Evolutionary conservation across 2,113 vertebrate species (phyloP).

Genomic region (Macrotus californicus): DNA sequence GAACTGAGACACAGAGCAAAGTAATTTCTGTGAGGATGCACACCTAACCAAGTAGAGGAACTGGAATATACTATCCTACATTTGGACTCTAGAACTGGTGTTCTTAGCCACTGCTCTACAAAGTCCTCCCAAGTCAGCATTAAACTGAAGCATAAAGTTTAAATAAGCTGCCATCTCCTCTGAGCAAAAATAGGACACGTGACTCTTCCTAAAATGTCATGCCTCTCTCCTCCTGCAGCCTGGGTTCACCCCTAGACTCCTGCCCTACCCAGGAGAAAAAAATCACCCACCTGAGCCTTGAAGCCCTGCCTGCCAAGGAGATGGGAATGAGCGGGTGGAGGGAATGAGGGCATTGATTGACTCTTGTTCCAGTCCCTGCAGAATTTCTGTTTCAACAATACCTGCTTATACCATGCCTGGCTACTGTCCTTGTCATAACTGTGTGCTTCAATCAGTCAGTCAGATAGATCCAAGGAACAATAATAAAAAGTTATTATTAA

Average conservation of each 20-base stretch:
- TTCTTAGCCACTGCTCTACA: neutral
- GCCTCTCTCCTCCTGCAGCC: neutral
- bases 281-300: neutral
- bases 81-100: neutral
- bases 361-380: neutral
- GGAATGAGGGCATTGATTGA: neutral
- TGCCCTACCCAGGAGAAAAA: neutral
- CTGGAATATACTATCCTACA: too few relatives aligned
- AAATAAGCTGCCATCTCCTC: neutral
- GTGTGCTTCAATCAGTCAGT: neutral
- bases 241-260: neutral
- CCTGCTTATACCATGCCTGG: neutral
- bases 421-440: neutral
- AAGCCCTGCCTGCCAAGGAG: fast-evolving
- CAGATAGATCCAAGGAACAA: neutral
- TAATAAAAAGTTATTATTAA: conserved; percentile 41
- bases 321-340: neutral
- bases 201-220: neutral
- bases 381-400: neutral
- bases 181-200: neutral
- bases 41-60: neutral
- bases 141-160: neutral
- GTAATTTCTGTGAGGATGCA: neutral
- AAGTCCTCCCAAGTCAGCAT: neutral
- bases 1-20: neutral